Percentiles rank a stretch among this genome's conserved stretches.
Evolutionary conservation across 2,888 invertebrate genomes (phyloP).

Genomic region (Agelastica alni): DNA sequence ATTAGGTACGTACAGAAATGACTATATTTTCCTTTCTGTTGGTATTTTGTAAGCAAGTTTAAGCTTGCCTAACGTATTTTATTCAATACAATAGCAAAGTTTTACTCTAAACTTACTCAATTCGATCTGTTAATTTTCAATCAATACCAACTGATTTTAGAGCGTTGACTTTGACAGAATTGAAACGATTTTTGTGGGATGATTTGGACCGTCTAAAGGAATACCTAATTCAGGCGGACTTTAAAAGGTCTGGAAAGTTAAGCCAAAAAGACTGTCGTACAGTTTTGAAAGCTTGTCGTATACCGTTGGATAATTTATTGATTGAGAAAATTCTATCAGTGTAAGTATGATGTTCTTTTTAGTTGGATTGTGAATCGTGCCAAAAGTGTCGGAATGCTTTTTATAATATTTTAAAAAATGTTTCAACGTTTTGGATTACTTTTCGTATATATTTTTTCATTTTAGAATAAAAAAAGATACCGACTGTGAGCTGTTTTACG

Average conservation of each 20-base stretch:
- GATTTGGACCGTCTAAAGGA: conserved; percentile 67
- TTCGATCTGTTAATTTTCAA: too few relatives aligned
- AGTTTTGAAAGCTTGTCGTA: conserved; percentile 68
- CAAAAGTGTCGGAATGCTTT: too few relatives aligned
- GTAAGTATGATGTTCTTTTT: conserved; percentile 61
- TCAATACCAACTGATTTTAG: conserved; percentile 59
- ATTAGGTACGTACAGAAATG: conserved; percentile 49
- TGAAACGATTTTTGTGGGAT: conserved; percentile 75
- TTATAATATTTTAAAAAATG: too few relatives aligned
- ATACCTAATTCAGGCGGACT: conserved; percentile 64
- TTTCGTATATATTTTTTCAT: too few relatives aligned
- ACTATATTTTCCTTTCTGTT: neutral
- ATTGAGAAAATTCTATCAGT: conserved; percentile 71
- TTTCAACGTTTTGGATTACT: neutral
- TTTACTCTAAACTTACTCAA: too few relatives aligned
- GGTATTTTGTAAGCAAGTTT: too few relatives aligned
- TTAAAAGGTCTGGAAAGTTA: conserved; percentile 63
- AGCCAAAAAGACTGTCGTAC: conserved; percentile 65
- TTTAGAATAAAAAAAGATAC: conserved; percentile 67
- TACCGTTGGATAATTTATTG: conserved; percentile 71
- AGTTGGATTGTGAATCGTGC: too few relatives aligned
- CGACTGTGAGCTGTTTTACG: conserved; percentile 67
- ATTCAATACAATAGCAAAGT: neutral
- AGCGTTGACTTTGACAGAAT: conserved; percentile 70
- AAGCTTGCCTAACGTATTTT: too few relatives aligned